Base-by-base conservation (phyloP, 2,888 invertebrate genomes). In the Agrotis exclamationis region DNA sequence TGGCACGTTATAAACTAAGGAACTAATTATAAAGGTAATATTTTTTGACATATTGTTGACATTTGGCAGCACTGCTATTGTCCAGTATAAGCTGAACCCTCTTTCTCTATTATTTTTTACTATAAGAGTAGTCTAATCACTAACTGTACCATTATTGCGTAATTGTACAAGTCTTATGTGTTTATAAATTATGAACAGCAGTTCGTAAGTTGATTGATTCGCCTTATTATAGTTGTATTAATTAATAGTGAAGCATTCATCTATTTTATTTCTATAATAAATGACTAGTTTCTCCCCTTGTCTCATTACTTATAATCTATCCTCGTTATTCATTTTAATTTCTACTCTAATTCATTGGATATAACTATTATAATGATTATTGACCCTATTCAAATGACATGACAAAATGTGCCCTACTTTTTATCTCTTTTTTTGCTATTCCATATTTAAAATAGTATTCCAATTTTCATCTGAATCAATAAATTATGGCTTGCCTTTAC, bases 281-380 rank as follows among this genome's bases (percentile, higher is more conserved):
- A 76, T 79, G 2, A 11, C 45, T 65, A 54, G 58, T 59, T 59
- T 63, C 67, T 54, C 62, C 53, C 53, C 22, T n/a, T 28, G 24
- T n/a, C 62, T 79, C 62, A 79, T 79, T 57, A 79, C 24, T 50
- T 50, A 14, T 79, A 66, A 64, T 66, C 56, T 67, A 54, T 39
- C 9, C 48, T 50, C 62, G 28, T 76, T 63, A 58, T 53, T 51
- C 33, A 63, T 50, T 22, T 28, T 50, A 63, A 62, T 70, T 53
- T 63, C 5, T 20, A 50, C 28, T 79, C 24, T 51, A 50, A 39
- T 16, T 4, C 45, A 77, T 60, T 77, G 1, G 56, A 45, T 44
- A 44, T 44, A 24, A 39, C 11, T 75, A 20, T 75, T 7, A 75
- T 65, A 47, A 22, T 47, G 4, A 51, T 13, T 24, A 45, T 28